A percentile compares a stretch with the other conserved stretches of the same genome.
phyloP scores from a whole-genome alignment of 2,888 invertebrate species.

The Quadroppia sp. region DNA sequence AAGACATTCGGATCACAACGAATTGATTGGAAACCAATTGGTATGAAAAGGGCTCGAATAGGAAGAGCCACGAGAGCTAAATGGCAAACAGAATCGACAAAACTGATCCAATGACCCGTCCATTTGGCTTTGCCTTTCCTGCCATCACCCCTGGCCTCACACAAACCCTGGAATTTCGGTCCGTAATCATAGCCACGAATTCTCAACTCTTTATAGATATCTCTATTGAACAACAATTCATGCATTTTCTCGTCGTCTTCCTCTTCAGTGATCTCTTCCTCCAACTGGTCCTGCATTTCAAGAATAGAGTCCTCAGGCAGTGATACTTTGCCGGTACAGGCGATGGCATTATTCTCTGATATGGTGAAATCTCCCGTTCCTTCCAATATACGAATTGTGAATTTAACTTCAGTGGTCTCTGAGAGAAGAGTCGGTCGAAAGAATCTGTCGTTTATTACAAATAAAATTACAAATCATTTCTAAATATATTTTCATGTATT shows the following conservation, averaged over 20 bases:
- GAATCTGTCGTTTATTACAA: constrained; percentile 56
- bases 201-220: constrained; percentile 79
- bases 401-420: constrained; percentile 69
- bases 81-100: constrained; percentile 93
- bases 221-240: constrained; percentile 53
- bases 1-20: constrained; percentile 75
- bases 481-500: not conserved
- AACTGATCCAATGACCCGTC: constrained; percentile 90
- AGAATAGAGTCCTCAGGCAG: constrained; percentile 43
- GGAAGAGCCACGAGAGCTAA: constrained; percentile 75
- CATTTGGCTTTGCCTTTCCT: constrained; percentile 68
- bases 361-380: constrained; percentile 54
- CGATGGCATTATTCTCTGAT: constrained; percentile 51
- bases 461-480: not conserved
- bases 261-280: constrained; percentile 27
- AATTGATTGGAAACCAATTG: constrained; percentile 76
- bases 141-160: constrained; percentile 65
- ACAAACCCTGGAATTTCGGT: constrained; percentile 75
- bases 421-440: constrained; percentile 88
- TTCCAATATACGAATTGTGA: constrained; percentile 63
- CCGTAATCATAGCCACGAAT: constrained; percentile 80
- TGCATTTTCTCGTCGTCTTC: constrained; percentile 50
- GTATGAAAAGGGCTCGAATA: constrained; percentile 74
- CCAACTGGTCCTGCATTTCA: constrained; percentile 33
- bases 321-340: constrained; percentile 52